Evolutionary conservation across 2,888 invertebrate species (phyloP), one percentile per base, ranked within the genome.

Genomic region (Drosophila robusta): DNA sequence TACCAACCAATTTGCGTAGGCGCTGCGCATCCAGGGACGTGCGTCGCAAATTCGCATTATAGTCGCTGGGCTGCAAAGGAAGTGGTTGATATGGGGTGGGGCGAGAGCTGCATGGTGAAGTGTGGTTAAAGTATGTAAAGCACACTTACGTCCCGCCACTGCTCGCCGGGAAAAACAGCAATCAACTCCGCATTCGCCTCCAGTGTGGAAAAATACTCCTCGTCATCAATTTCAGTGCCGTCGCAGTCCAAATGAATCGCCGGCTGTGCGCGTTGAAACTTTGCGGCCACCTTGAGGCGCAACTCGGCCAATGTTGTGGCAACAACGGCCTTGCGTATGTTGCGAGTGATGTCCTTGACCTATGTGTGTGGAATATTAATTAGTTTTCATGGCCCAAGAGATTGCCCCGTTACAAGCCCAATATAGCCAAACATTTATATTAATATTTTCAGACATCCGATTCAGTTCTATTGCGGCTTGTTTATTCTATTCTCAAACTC

Each of bases 141-240:
- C 2, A 44, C 41, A 87, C 91, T 89, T 78, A 91, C 91, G 78
- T 91, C 91, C 32, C 90, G 92, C 97, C 97, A 97, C 88, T 95
- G 95, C 91, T 97, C 95, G 78, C 94, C 94, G 8, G 95, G 95
- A 74, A 94, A 94, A 64, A 97, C 93, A 58, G 97, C 94, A 96
- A 97, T 97, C 57, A 97, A 93, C 87, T 95, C 95, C 12, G 97
- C 97, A 90, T 98, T 97, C 70, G 95, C 95, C 87, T 97, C 97
- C 79, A 98, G 93, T 8, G 97, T 97, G 50, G 95, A 95, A 92
- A 98, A 98, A 92, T 98, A 98, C 91, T 97, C 97, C 91, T 98
- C 98, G 90, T 98, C 98, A 87, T 98, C 98, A 46, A 98, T 96
- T 93, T 98, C 98, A 0, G 98, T 98, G 24, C 98, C 98, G 93